A percentile compares a stretch with the other conserved stretches of the same genome.
Conservation (phyloP, 2,113 vertebrate species). For the Cyprinus carpio region DNA sequence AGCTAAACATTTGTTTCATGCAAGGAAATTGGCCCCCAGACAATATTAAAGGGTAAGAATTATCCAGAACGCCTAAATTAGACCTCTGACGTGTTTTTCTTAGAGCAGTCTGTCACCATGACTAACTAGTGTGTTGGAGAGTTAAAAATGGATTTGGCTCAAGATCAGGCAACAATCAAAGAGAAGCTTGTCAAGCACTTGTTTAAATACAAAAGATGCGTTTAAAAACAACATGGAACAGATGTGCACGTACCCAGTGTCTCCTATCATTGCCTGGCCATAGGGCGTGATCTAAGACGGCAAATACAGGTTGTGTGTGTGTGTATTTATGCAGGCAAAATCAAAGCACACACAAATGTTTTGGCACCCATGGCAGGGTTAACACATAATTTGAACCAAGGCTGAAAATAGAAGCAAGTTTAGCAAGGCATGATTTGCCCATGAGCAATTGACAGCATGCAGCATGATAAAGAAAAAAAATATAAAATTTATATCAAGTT, state of each 20-base stretch:
- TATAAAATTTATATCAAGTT: not conserved
- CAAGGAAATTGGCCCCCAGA: slow-evolving; percentile 29
- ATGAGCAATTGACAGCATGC: not conserved
- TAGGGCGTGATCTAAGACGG: not conserved
- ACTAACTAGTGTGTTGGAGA: slow-evolving; percentile 39
- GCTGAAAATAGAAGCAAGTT: slow-evolving; percentile 12
- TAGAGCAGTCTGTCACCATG: slow-evolving; percentile 46
- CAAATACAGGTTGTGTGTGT: slow-evolving; percentile 15
- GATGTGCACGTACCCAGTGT: slow-evolving; percentile 5
- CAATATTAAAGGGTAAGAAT: slow-evolving; percentile 38
- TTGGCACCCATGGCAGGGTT: not conserved
- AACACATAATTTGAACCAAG: not conserved
- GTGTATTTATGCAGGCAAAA: not conserved
- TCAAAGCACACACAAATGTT: slow-evolving; percentile 1
- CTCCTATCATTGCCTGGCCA: not conserved
- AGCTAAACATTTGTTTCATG: slow-evolving; percentile 30
- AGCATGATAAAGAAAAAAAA: not conserved
- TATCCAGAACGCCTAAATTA: slow-evolving; percentile 37
- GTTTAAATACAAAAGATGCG: not conserved
- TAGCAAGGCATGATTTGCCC: not conserved
- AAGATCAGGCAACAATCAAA: slow-evolving; percentile 47
- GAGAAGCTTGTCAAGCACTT: slow-evolving; percentile 34
- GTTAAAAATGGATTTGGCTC: slow-evolving; percentile 42
- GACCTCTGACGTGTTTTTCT: slow-evolving; percentile 39
- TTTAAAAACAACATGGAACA: slow-evolving; percentile 38